These are phyloP conservation scores for Oreotragus oreotragus DNA, from an alignment of 2,113 vertebrate genomes.

Conservation along the genomic window DNA sequence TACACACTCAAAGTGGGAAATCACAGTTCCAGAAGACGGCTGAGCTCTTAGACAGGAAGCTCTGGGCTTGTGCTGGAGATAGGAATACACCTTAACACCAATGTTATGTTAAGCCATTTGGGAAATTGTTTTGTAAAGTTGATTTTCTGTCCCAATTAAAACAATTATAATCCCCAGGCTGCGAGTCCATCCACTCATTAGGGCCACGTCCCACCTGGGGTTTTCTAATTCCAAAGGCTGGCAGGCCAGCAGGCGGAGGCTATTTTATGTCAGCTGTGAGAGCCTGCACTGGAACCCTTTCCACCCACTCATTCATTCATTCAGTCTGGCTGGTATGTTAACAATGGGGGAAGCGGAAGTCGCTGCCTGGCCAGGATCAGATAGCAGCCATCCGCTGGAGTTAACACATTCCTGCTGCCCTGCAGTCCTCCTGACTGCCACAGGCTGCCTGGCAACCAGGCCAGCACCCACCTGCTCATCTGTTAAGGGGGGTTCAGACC, in stretches of 20 bases:
- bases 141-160: neutral
- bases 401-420: constrained; percentile 48
- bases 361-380: constrained; percentile 38
- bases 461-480: neutral
- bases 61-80: neutral
- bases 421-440: neutral
- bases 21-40: neutral
- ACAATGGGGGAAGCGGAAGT: constrained; percentile 63
- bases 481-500: neutral
- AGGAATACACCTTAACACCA: neutral
- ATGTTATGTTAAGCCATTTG: neutral
- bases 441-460: neutral
- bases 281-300: neutral
- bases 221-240: neutral
- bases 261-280: neutral
- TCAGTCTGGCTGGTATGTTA: constrained; percentile 42
- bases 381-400: constrained; percentile 55
- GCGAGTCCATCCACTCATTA: neutral
- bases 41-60: neutral
- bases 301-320: constrained; percentile 44
- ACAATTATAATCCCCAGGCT: neutral
- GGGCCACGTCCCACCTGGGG: neutral
- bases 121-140: neutral
- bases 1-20: neutral
- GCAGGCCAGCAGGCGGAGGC: neutral